These are phyloP conservation scores for Tinamus guttatus DNA, from an alignment of 2,113 vertebrate species.

Conservation along the genomic window DNA sequence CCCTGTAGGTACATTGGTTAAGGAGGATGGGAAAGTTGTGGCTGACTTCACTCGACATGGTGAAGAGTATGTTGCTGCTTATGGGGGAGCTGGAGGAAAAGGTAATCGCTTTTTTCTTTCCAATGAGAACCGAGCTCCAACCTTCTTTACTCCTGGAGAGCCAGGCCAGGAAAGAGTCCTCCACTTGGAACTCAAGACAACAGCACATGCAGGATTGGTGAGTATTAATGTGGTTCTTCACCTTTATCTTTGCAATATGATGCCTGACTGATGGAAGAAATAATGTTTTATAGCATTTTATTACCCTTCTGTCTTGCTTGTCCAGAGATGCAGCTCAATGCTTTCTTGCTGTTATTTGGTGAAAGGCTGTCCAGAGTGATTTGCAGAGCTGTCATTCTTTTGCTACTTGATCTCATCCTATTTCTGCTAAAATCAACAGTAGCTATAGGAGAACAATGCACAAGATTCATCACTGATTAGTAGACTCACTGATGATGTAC, in stretches of 20 bases:
- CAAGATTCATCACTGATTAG: not conserved
- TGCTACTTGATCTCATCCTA: not conserved
- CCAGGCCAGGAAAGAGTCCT: constrained; percentile 86
- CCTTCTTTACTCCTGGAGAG: constrained; percentile 80
- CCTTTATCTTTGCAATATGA: rapidly evolving
- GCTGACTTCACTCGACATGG: constrained; percentile 84
- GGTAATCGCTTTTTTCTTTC: constrained; percentile 94
- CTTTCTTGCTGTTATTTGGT: not conserved
- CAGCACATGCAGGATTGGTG: constrained; percentile 95
- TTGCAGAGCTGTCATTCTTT: not conserved
- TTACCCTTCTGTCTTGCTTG: not conserved
- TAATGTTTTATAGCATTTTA: not conserved
- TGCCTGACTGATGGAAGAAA: not conserved
- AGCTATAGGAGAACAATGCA: not conserved
- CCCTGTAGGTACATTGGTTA: constrained; percentile 91
- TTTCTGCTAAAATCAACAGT: not conserved
- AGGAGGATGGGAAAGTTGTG: constrained; percentile 80
- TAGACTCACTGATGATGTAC: not conserved
- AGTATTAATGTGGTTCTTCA: not conserved
- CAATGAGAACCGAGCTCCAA: constrained; percentile 91
- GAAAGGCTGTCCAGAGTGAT: not conserved
- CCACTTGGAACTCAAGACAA: constrained; percentile 90
- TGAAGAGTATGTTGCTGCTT: constrained; percentile 87
- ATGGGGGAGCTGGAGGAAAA: constrained; percentile 90
- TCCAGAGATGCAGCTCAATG: not conserved